Evolutionary conservation across 2,113 vertebrate species (phyloP), one percentile per base, ranked within the genome.

Genomic region (Scortum barcoo): DNA sequence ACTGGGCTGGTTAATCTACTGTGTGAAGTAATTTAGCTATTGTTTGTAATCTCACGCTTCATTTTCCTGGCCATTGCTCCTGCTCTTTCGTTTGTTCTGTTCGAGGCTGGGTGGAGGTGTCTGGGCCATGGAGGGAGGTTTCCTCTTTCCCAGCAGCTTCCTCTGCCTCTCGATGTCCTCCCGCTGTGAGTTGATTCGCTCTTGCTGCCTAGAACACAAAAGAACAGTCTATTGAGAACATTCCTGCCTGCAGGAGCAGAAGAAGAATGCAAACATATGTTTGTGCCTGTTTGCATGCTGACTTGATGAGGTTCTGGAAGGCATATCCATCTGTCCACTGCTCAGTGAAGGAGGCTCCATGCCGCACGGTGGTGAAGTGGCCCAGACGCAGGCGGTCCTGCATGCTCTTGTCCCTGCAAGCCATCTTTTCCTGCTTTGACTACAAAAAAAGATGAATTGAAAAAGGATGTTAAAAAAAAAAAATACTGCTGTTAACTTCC

Each of bases 231-330:
- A 7, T 11, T 40, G 56, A 77, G 8, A 81, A 26, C 14, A n/a
- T 28, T 53, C 17, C 17, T 2, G 5, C 9, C 50, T 4, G 11
- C 65, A n/a, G 16, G 33, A 14, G n/a, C n/a, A 4, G 22, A 16
- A 76, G 16, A n/a, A 53, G 6, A 33, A 70, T 2, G 33, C 0
- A 19, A 58, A 65, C 13, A 42, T n/a, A 17, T 46, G n/a, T 53
- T 54, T 24, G 76, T 51, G 42, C 17, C 5, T 28, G 22, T 62
- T 13, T 67, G 33, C 2, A 20, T 38, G 54, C 97, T 96, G 93
- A 99, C 97, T 98, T 99, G 92, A 99, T 97, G 88, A 99, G 97
- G 93, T 99, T 99, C 94, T 99, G 97, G 94, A 99, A 99, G 91
- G 97, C 97, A 44, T 96, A 97, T 74, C 98, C 98, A 85, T 99